Evolutionary conservation across 1,140 invertebrate genomes (phyloP), one percentile per base, ranked within the genome.

Genomic region (Lordiphosa stackelbergi): DNA sequence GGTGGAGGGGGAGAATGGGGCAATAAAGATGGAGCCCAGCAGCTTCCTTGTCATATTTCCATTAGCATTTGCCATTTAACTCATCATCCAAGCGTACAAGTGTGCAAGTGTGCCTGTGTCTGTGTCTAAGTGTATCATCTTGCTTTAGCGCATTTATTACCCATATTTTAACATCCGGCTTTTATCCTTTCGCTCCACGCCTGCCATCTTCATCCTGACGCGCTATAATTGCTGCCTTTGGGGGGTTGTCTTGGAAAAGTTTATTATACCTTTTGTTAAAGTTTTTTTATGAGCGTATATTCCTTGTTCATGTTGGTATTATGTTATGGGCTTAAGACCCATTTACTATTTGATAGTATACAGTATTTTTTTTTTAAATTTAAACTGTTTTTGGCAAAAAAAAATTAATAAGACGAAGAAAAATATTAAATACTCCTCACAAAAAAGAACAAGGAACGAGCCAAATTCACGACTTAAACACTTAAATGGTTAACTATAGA

Each of bases 141-240:
- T 62, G 74, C 55, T 57, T 61, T 83, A 63, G 43, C 71, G 70
- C 75, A 72, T 83, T 77, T 81, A 81, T 79, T 79, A 55, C 78
- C 75, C 75, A 72, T 75, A 83, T 83, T 83, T 53, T 58, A 70
- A 63, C 72, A 73, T 81, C 77, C 77, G 77, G 77, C 77, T 81
- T 83, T 77, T 81, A 81, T 81, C 77, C 77, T 81, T 81, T 79
- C 64, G 65, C 65, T 57, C 42, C 55, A 43, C 40, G 24, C 49
- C 48, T 38, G 31, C 45, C 46, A 51, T 36, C n/a, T 5, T 31
- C 34, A 48, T 66, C 35, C 69, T 51, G 41, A 48, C 43, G 63
- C 59, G 52, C 42, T 46, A 53, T 70, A 79, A 81, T 81, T 81
- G 74, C 66, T 53, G 73, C 73, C 72, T 66, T 34, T 52, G 48